Conservation (phyloP, 2,888 invertebrate genomes). For the Anoplius nigerrimus region DNA sequence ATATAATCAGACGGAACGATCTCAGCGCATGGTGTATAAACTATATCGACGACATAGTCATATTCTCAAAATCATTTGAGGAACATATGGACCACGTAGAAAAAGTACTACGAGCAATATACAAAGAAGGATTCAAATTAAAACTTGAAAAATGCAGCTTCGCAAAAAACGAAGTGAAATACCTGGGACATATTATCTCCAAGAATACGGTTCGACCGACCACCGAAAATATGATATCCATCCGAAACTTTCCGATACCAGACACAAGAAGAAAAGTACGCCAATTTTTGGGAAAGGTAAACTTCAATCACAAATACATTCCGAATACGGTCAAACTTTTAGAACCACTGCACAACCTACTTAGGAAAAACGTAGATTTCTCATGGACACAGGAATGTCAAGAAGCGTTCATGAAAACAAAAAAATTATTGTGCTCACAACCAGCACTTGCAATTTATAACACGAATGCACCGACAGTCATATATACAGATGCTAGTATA, state of each 20-base stretch:
- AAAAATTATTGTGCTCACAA: neutral
- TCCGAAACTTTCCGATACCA: constrained; percentile 34
- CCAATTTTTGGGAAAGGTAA: constrained; percentile 34
- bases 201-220: constrained; percentile 37
- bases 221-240: constrained; percentile 38
- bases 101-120: constrained; percentile 32
- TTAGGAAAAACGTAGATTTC: neutral
- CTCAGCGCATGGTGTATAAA: constrained; percentile 36
- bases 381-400: neutral
- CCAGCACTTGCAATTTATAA: neutral
- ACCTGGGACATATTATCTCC: constrained; percentile 37
- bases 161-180: constrained; percentile 37
- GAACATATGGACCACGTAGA: constrained; percentile 37
- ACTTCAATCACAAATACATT: constrained; percentile 19
- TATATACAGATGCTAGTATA: neutral
- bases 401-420: constrained; percentile 2
- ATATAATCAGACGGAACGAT: constrained; percentile 44
- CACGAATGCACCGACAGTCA: neutral
- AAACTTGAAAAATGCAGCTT: constrained; percentile 41
- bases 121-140: constrained; percentile 37
- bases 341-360: neutral
- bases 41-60: constrained; percentile 38
- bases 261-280: constrained; percentile 26
- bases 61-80: constrained; percentile 38
- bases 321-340: neutral